These are phyloP conservation scores for Cephus spinipes DNA, from an alignment of 2,888 invertebrate genomes.

Conservation along the genomic window DNA sequence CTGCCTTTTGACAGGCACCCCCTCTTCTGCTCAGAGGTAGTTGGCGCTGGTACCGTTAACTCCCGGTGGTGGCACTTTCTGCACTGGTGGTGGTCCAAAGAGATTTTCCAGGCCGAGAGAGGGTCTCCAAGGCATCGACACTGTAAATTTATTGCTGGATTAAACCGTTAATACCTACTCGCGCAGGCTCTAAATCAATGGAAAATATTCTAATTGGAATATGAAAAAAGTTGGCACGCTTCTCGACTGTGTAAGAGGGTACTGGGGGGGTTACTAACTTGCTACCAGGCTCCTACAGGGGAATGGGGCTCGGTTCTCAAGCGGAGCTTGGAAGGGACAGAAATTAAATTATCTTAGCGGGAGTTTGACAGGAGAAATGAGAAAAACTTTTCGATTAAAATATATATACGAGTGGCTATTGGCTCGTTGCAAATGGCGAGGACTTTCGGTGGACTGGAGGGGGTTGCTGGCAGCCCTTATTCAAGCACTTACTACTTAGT, in stretches of 20 bases:
- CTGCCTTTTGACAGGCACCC: slow-evolving; percentile 16
- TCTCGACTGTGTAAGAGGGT: neutral
- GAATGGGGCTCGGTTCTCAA: neutral
- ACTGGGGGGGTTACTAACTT: neutral
- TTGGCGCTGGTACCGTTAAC: neutral
- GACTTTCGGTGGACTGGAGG: neutral
- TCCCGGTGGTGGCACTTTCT: neutral
- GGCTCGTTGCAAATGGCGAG: slow-evolving; percentile 1
- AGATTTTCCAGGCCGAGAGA: slow-evolving; percentile 23
- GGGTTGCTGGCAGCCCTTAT: neutral
- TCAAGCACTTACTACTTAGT: neutral
- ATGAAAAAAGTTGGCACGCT: slow-evolving; percentile 65
- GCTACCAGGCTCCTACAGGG: neutral
- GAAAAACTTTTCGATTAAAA: slow-evolving; percentile 46
- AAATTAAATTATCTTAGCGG: slow-evolving; percentile 55
- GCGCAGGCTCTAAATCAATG: slow-evolving; percentile 63
- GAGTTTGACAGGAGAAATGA: slow-evolving; percentile 44
- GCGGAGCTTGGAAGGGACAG: slow-evolving; percentile 40
- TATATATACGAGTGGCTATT: slow-evolving; percentile 6
- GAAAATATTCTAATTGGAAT: slow-evolving; percentile 67
- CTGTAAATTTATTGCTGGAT: slow-evolving; percentile 61
- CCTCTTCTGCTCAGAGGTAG: slow-evolving; percentile 7
- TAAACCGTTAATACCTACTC: slow-evolving; percentile 64
- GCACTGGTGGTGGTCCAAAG: neutral
- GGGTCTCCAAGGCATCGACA: slow-evolving; percentile 47